These are phyloP conservation scores for Ennomos fuscantarius DNA, from an alignment of 2,888 invertebrate species.

Conservation along the genomic window DNA sequence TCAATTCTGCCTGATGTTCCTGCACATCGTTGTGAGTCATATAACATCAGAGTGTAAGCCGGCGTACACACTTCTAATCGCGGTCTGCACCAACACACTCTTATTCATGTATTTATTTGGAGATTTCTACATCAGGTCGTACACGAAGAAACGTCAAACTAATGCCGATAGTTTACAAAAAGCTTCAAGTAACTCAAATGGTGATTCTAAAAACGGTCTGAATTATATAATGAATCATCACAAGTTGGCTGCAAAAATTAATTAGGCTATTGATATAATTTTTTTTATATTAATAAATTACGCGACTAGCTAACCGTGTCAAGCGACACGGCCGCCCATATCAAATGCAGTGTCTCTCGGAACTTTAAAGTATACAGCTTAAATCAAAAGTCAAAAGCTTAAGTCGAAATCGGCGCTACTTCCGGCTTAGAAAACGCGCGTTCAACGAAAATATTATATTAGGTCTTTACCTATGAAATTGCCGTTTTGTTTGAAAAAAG, in stretches of 20 bases:
- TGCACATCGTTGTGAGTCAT: conserved; percentile 47
- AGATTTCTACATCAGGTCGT: conserved; percentile 55
- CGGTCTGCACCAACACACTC: conserved; percentile 47
- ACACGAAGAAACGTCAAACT: conserved; percentile 37
- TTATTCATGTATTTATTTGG: conserved; percentile 59
- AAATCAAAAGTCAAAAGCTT: no score
- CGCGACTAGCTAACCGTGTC: no score
- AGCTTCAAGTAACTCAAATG: neutral
- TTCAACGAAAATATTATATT: no score
- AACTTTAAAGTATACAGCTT: no score
- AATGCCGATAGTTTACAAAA: conserved; percentile 20
- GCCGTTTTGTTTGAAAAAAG: no score
- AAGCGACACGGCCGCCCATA: no score
- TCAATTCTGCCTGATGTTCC: conserved; percentile 55
- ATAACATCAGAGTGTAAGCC: conserved; percentile 52
- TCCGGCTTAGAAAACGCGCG: no score
- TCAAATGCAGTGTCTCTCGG: no score
- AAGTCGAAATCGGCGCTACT: no score
- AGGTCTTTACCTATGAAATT: no score
- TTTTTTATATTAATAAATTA: no score
- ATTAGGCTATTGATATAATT: conserved; percentile 1
- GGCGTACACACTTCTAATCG: conserved; percentile 44
- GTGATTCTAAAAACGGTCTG: conserved; percentile 14
- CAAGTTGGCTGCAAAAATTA: conserved; percentile 41
- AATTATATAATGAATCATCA: conserved; percentile 43